Evolutionary conservation across 1,140 invertebrate species (phyloP), one percentile per base, ranked within the genome.

Genomic region (Pseudomyrmex concolor): DNA sequence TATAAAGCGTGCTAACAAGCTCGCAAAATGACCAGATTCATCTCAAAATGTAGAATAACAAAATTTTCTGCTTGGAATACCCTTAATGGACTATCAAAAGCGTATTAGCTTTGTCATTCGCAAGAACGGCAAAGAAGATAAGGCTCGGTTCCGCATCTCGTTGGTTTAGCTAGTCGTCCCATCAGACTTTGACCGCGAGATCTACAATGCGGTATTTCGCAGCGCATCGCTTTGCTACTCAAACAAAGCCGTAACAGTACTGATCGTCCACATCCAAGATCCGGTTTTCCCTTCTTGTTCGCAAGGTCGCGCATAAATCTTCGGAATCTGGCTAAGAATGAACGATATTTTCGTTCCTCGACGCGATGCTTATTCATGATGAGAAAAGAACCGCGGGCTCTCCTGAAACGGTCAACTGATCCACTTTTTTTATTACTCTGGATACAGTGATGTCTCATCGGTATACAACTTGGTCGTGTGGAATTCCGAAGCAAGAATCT

Each of bases 361-460:
- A 25, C 48, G 81, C 51, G 62, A 83, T 76, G 76, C 66, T 86
- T 85, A 86, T 83, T 64, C 57, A 60, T 70, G 45, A n/a, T 25
- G 63, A 15, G 68, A 51, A 15, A 68, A 43, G 50, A 86, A 62
- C 63, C 54, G 9, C 15, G 48, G 50, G 55, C 70, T 81, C 73
- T 43, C 57, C 60, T 45, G 84, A 83, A 85, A 62, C 68, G 78
- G 86, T 86, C 77, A 50, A 86, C 70, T 86, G 86, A 86, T 72
- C 57, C 66, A 50, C 43, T 71, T 70, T 71, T 78, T 70, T 71
- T 45, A 34, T 45, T 10, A 8, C 45, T 63, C 22, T 59, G n/a
- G 55, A 71, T 80, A 80, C 45, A 71, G n/a, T 55, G 22, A 57
- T 63, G 85, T 81, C 64, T 85, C 48, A 51, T 22, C 45, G n/a